phyloP scores from a whole-genome alignment of 2,888 invertebrate genomes.

The Pogonocherus hispidulus region DNA sequence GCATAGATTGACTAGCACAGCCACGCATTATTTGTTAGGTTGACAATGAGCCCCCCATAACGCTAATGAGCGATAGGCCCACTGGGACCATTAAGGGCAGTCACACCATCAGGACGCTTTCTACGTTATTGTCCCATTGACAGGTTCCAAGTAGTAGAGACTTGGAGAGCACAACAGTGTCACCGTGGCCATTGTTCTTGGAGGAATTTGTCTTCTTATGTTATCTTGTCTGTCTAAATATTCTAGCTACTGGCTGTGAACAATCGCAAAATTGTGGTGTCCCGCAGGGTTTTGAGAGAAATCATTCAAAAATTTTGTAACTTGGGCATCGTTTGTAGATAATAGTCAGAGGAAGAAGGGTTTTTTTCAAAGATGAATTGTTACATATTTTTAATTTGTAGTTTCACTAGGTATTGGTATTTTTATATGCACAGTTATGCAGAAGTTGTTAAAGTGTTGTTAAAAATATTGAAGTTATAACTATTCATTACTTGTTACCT shows the following conservation, averaged over 20 bases:
- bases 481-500: too few relatives aligned
- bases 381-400: too few relatives aligned
- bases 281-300: slow-evolving; percentile 6
- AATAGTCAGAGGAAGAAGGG: neutral
- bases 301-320: slow-evolving; percentile 1
- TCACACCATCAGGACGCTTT: slow-evolving; percentile 42
- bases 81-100: slow-evolving; percentile 51
- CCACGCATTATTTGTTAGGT: slow-evolving; percentile 30
- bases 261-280: slow-evolving; percentile 28
- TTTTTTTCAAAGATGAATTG: too few relatives aligned
- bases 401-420: too few relatives aligned
- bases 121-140: slow-evolving; percentile 41
- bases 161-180: slow-evolving; percentile 27
- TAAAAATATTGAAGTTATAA: too few relatives aligned
- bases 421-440: too few relatives aligned
- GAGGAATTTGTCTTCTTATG: slow-evolving; percentile 44
- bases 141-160: slow-evolving; percentile 42
- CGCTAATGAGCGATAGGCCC: slow-evolving; percentile 56
- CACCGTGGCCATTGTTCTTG: slow-evolving; percentile 40
- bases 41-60: slow-evolving; percentile 47
- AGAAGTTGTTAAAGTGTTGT: too few relatives aligned
- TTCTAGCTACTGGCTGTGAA: slow-evolving; percentile 48
- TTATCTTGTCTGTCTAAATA: slow-evolving; percentile 54
- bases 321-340: neutral
- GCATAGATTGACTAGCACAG: slow-evolving; percentile 34